These are phyloP conservation scores for Typhlomys cinereus DNA, from an alignment of 2,113 vertebrate species.

Conservation along the genomic window DNA sequence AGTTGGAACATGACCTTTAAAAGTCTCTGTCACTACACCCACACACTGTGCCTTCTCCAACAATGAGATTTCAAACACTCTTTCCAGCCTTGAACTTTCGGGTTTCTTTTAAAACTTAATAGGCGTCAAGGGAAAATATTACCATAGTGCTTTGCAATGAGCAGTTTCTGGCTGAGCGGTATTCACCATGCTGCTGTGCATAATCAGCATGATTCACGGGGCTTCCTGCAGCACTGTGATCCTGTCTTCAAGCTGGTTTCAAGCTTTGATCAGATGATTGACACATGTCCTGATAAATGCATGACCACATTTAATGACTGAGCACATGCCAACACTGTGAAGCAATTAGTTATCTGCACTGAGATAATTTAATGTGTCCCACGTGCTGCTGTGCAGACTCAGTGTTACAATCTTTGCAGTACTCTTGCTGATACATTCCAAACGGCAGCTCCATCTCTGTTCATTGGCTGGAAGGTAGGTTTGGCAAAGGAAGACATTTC, in stretches of 20 bases:
- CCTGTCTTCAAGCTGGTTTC: not conserved
- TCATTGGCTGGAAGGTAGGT: not conserved
- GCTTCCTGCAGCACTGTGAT: not conserved
- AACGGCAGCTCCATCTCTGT: not conserved
- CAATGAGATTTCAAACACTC: not conserved
- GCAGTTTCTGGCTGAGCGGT: not conserved
- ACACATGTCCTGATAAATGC: not conserved
- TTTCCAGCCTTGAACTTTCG: not conserved
- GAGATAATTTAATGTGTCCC: not conserved
- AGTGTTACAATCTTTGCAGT: not conserved
- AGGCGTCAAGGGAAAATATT: not conserved
- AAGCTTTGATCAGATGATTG: not conserved
- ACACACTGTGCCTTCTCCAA: not conserved
- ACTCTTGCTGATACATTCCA: not conserved
- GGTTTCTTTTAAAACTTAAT: conserved; percentile 8
- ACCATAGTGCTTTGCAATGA: not conserved
- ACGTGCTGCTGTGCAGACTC: not conserved
- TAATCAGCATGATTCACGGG: not conserved
- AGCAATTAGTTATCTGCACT: not conserved
- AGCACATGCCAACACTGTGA: not conserved
- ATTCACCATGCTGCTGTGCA: too few species aligned
- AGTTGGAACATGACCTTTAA: conserved; percentile 36
- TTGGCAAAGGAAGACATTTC: not conserved
- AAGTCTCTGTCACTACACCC: not conserved
- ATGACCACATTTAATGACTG: not conserved